Base-by-base conservation (phyloP, 1,140 invertebrate genomes). In the Eupeodes corollae region DNA sequence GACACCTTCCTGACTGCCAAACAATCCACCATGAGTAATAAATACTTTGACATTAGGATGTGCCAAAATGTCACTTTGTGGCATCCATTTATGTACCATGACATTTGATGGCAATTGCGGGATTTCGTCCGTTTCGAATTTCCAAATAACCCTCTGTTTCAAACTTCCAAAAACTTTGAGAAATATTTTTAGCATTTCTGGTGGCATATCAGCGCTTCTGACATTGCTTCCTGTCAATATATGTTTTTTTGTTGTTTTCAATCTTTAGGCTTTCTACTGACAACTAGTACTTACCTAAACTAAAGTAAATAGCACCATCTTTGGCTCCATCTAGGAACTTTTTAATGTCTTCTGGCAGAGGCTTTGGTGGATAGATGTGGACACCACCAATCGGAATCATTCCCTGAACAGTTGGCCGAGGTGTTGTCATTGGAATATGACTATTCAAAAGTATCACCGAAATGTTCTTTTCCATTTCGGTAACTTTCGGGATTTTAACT, bases 71-170 rank as follows among this genome's bases (percentile, higher is more conserved):
- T 81, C 78, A 12, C 70, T 68, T 53, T 83, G 80, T 0, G 80
- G 79, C 37, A 81, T 53, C 80, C 80, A 83, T 19, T 73, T 74
- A 5, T 67, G 57, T 11, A 75, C 61, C 47, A 74, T 73, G 0
- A 84, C 70, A 56, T 84, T 82, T 1, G 71, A 49, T 0, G 76
- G 72, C 12, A 67, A 59, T 52, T 64, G 66, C 5, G 70, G 58
- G 33, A 78, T 50, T 0, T 58, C 61, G 1, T 69, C 69, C 16
- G 73, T 69, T 52, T 81, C 78, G 51, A 74, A 75, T 58, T 82
- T 82, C 78, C 78, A 81, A 5, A 82, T 42, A 6, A 81, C 61
- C 33, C 72, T 71, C 48, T 80, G 75, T 5, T 74, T 75, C 5
- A 80, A 16, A 13, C 51, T 49, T 1, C 51, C 55, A 49, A 80